Percentiles rank a stretch among this genome's conserved stretches.
Conservation (phyloP, 2,888 invertebrate genomes). For the Epinotia bilunana region DNA sequence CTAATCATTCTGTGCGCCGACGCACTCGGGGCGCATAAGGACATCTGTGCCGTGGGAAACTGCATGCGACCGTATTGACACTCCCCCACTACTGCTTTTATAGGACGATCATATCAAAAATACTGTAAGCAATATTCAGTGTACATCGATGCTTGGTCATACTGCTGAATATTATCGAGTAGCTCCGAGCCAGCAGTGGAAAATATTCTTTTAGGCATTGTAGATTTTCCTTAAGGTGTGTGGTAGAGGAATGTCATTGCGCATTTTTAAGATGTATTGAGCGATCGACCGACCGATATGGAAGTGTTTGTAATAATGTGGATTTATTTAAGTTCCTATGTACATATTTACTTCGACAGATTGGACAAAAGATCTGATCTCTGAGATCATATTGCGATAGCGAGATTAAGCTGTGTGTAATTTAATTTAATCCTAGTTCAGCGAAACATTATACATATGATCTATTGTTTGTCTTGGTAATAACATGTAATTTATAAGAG, state of each 20-base stretch:
- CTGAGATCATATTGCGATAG: conserved; percentile 21
- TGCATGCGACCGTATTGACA: conserved; percentile 52
- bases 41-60: conserved; percentile 80
- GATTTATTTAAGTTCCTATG: conserved; percentile 53
- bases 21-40: conserved; percentile 64
- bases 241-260: conserved; percentile 62
- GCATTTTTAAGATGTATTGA: conserved; percentile 65
- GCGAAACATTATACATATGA: background rate
- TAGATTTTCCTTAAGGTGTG: conserved; percentile 38
- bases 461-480: background rate
- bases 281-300: conserved; percentile 58
- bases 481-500: background rate
- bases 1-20: conserved; percentile 50
- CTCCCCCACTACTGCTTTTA: conserved; percentile 4
- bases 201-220: background rate
- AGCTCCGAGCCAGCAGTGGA: conserved; percentile 22
- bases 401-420: conserved; percentile 5
- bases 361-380: background rate
- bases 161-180: background rate
- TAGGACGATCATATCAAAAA: background rate
- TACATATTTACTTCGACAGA: conserved; percentile 29
- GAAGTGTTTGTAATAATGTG: conserved; percentile 63
- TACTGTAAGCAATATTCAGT: background rate
- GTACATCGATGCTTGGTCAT: conserved; percentile 11
- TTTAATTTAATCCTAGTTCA: conserved; percentile 1